Base-by-base conservation (phyloP, 2,888 invertebrate species). In the Phortica okadai region DNA sequence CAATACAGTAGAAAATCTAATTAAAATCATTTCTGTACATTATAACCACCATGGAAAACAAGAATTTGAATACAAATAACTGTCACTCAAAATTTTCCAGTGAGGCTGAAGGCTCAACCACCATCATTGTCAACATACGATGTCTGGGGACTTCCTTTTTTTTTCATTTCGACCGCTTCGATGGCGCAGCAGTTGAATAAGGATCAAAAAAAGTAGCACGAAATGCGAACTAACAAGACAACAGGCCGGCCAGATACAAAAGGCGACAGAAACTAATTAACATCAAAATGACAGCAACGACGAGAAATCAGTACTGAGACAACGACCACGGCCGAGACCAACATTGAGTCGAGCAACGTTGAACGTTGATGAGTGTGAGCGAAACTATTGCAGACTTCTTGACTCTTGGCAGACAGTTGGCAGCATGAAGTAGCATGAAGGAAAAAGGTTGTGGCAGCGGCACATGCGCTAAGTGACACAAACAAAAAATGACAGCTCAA, bases 401-500 rank as follows among this genome's bases (percentile, higher is more conserved):
- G 62, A 21, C 62, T 14, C 56, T 16, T 56, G n/a, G 11, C 11
- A 54, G 10, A 56, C 16, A 56, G 6, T 56, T 56, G 16, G n/a
- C 16, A 62, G 62, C 25, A 25, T 42, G 44, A n/a, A 56, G 56
- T 44, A 44, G 16, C 44, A 67, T 11, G 42, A 25, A 67, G 42
- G 42, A 25, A 16, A 16, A 62, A 10, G 21, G 21, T 10, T 62
- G 67, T 67, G 44, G 44, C 14, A 56, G 67, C n/a, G 66, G 59
- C 21, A 56, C 14, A 64, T 64, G 64, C 14, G 64, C 21, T 67
- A 66, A 76, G 73, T 76, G 76, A 76, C 73, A 72, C n/a, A 76
- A 76, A 76, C 67, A 67, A 76, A 72, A 76, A 76, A 67, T 76
- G 76, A 73, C 76, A 76, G 76, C 73, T 73, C 76, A 76, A 76